Evolutionary conservation across 1,140 invertebrate genomes (phyloP), one percentile per base, ranked within the genome.

Genomic region (Polypedilum pembai): DNA sequence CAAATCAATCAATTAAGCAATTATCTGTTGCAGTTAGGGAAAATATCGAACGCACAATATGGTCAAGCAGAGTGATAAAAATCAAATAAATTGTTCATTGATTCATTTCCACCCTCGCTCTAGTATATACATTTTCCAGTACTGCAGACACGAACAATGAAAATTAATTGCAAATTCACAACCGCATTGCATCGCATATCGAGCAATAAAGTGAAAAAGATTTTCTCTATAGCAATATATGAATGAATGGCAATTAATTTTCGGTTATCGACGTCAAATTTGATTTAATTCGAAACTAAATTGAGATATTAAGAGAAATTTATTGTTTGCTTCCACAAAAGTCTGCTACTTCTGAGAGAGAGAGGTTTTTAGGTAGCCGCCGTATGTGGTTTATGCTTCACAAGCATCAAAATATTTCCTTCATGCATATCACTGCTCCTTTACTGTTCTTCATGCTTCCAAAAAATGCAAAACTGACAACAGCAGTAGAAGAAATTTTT

Each of bases 81-180:
- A 56, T 56, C 45, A 33, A 12, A 56, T 56, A n/a, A 12, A 56
- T n/a, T 56, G 45, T 56, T 4, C 3, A 56, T 56, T 56, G 12
- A 56, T n/a, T 56, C n/a, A n/a, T 56, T n/a, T 56, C 45, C 45
- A 56, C 45, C 45, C 45, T 56, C 45, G 15, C 45, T 33, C 24
- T 33, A 33, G n/a, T 33, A 33, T 33, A 56, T 56, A 56, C 12
- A 56, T 56, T 45, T 56, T 56, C 45, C n/a, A 56, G 45, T 15
- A n/a, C 12, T 56, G 45, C 45, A 56, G 24, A 33, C 12, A 56
- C 65, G 17, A 69, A 18, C 8, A 18, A 69, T 20, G 18, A 18
- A 69, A 69, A 69, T 69, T 69, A 69, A 69, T 20, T 69, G 65
- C 65, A 69, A 69, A 69, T n/a, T 69, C 18, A 20, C 20, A 20